A percentile compares a stretch with the other conserved stretches of the same genome.
phyloP scores from a whole-genome alignment of 64 coral and sea anemone species.

The Astreopora myriophthalma region DNA sequence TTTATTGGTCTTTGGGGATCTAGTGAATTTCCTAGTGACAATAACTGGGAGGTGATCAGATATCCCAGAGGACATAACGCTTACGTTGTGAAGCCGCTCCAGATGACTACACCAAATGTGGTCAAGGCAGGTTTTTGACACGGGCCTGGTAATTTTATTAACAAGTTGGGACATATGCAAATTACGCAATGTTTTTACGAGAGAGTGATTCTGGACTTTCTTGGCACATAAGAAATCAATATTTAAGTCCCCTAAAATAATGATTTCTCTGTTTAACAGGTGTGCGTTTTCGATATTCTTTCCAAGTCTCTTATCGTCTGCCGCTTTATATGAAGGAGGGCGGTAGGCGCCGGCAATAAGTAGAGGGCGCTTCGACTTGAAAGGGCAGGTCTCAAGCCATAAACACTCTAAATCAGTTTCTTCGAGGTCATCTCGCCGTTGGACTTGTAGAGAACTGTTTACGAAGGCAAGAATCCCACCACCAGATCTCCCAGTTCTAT shows the following conservation, averaged over 20 bases:
- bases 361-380: constrained; percentile 56
- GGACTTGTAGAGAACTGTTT: constrained; percentile 34
- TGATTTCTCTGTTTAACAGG: constrained; percentile 29
- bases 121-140: constrained; percentile 59
- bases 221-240: constrained; percentile 6
- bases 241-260: constrained; percentile 64
- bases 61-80: background rate
- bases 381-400: constrained; percentile 36
- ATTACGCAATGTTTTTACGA: constrained; percentile 49
- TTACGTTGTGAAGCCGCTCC: constrained; percentile 18
- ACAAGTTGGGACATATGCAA: constrained; percentile 54
- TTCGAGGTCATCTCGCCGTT: constrained; percentile 31
- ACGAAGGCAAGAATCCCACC: constrained; percentile 48
- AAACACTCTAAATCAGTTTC: background rate
- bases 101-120: constrained; percentile 75
- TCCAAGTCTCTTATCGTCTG: constrained; percentile 27
- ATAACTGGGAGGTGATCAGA: constrained; percentile 67
- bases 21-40: constrained; percentile 45
- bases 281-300: constrained; percentile 72
- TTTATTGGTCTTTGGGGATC: background rate
- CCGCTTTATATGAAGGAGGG: constrained; percentile 15
- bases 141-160: constrained; percentile 33
- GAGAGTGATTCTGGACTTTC: constrained; percentile 50
- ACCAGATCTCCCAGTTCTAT: constrained; percentile 33
- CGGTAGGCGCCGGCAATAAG: constrained; percentile 46